phyloP scores from a whole-genome alignment of 2,888 invertebrate genomes.

The Agrilus mali region DNA sequence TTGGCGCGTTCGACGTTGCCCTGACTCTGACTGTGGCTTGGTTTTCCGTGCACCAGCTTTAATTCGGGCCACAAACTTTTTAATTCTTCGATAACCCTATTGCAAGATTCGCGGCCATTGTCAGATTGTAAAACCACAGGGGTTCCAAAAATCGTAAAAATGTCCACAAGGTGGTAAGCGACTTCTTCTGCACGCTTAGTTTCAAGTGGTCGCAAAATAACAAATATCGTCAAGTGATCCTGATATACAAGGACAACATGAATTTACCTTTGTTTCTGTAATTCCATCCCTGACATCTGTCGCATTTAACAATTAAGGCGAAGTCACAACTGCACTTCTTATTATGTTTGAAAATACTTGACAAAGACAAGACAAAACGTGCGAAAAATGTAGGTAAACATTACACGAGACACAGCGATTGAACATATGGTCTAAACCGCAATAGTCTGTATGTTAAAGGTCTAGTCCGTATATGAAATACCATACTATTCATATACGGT shows the following conservation, averaged over 20 bases:
- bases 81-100: slow-evolving; percentile 15
- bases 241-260: slow-evolving; percentile 26
- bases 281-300: too few species aligned
- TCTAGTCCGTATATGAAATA: too few species aligned
- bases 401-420: too few species aligned
- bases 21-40: slow-evolving; percentile 16
- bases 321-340: too few species aligned
- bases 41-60: slow-evolving; percentile 18
- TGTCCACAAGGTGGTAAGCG: slow-evolving; percentile 15
- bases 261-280: too few species aligned
- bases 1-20: slow-evolving; percentile 14
- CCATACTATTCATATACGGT: too few species aligned
- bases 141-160: slow-evolving; percentile 13
- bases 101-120: slow-evolving; percentile 19
- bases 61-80: slow-evolving; percentile 13
- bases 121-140: slow-evolving; percentile 13
- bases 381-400: too few species aligned
- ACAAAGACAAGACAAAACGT: too few species aligned
- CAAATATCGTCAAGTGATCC: slow-evolving; percentile 28
- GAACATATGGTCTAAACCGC: too few species aligned
- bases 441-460: too few species aligned
- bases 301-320: too few species aligned
- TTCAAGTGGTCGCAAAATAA: slow-evolving; percentile 16
- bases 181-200: slow-evolving; percentile 19
- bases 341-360: too few species aligned